phyloP scores from a whole-genome alignment of 35 echinoderm and acorn worm genomes.

The Lytechinus variegatus region DNA sequence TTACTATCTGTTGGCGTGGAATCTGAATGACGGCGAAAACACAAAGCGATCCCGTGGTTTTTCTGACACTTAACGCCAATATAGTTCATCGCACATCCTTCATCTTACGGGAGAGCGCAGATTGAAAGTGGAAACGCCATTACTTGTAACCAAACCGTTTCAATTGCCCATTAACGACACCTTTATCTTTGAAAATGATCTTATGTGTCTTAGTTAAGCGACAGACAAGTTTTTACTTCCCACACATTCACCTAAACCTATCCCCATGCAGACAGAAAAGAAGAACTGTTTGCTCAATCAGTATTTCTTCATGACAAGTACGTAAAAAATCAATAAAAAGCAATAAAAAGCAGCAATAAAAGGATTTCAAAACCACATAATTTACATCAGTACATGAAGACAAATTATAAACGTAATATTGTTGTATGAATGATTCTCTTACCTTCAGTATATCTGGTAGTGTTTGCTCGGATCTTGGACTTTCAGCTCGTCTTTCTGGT shows the following conservation, averaged over 20 bases:
- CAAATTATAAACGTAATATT: too few relatives aligned
- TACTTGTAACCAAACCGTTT: neutral
- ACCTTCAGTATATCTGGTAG: constrained; percentile 17
- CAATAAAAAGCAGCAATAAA: too few relatives aligned
- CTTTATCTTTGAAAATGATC: neutral
- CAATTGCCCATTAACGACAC: neutral
- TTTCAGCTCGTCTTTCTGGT: constrained; percentile 17
- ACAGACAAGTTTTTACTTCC: neutral
- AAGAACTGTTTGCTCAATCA: too few relatives aligned
- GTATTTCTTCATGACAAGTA: too few relatives aligned
- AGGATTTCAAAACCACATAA: too few relatives aligned
- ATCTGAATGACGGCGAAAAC: too few relatives aligned
- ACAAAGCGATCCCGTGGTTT: too few relatives aligned
- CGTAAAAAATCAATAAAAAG: too few relatives aligned
- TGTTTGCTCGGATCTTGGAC: neutral
- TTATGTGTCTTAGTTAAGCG: neutral
- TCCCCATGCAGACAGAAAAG: too few relatives aligned
- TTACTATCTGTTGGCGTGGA: too few relatives aligned
- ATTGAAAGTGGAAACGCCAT: neutral
- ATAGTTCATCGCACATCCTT: neutral
- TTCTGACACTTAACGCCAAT: too few relatives aligned
- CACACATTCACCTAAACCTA: neutral
- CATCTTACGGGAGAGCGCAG: neutral
- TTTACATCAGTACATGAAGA: too few relatives aligned
- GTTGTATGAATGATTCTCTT: neutral